These are phyloP conservation scores for Noctua comes DNA, from an alignment of 2,888 invertebrate genomes.

Conservation along the genomic window DNA sequence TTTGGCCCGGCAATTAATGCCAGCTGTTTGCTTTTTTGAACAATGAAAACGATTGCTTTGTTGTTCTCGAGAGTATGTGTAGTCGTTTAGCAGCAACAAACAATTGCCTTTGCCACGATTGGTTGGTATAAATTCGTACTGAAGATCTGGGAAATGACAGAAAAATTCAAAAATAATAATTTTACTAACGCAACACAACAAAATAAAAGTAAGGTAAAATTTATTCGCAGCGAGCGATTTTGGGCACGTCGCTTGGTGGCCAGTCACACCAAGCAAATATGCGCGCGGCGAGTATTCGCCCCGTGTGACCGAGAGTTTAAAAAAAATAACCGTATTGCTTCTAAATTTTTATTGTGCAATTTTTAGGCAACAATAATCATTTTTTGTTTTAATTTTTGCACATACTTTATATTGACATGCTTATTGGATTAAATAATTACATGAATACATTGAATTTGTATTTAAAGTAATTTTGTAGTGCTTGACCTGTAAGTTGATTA, in stretches of 20 bases:
- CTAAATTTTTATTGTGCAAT: background rate
- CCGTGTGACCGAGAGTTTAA: background rate
- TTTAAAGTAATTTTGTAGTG: too few relatives aligned
- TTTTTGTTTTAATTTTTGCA: background rate
- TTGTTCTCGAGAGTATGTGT: conserved; percentile 58
- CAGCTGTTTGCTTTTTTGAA: conserved; percentile 38
- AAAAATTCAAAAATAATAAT: background rate
- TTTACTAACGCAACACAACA: background rate
- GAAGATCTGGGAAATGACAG: background rate
- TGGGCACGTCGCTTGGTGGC: too few relatives aligned
- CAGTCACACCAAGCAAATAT: background rate
- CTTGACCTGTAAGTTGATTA: too few relatives aligned
- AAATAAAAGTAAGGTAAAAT: background rate
- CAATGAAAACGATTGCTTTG: conserved; percentile 55
- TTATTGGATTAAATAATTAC: too few relatives aligned
- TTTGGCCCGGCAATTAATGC: conserved; percentile 49
- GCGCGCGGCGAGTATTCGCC: too few relatives aligned
- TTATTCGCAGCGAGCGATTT: background rate
- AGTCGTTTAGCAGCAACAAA: conserved; percentile 58
- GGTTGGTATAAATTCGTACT: conserved; percentile 49
- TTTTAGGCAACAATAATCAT: background rate
- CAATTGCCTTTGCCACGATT: conserved; percentile 42
- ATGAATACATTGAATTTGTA: too few relatives aligned
- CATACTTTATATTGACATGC: background rate
- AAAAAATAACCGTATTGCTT: background rate